These are phyloP conservation scores for Coregonus suidteri DNA, from an alignment of 2,797 vertebrate genomes.

Conservation along the genomic window DNA sequence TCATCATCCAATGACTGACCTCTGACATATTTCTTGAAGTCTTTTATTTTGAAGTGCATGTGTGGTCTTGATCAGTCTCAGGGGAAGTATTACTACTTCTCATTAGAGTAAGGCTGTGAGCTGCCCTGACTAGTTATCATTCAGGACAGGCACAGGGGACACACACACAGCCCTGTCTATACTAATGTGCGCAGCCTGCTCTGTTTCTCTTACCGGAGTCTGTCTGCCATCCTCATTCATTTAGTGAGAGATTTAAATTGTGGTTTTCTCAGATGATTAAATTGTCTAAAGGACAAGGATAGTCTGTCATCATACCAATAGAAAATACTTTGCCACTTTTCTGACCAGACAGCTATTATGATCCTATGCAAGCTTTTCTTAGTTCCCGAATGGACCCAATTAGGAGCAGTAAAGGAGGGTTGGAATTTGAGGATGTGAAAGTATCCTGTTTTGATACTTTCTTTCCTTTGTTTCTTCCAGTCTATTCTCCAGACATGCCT, in stretches of 20 bases:
- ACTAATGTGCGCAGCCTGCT: too few species aligned
- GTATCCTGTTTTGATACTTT: slow-evolving; percentile 7
- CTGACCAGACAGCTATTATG: neutral
- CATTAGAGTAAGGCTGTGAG: neutral
- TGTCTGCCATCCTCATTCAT: neutral
- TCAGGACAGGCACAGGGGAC: neutral
- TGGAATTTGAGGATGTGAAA: neutral
- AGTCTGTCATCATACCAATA: neutral
- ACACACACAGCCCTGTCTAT: neutral
- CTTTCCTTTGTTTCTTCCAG: slow-evolving; percentile 61
- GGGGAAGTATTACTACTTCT: neutral
- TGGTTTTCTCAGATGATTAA: neutral
- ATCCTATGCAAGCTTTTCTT: neutral
- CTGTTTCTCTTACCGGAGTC: neutral
- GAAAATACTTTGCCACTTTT: neutral
- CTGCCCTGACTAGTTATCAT: neutral
- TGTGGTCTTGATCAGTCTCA: too few species aligned
- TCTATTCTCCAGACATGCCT: slow-evolving; percentile 99
- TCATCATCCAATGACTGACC: neutral
- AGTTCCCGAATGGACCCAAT: neutral
- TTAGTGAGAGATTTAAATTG: neutral
- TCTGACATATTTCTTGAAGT: neutral
- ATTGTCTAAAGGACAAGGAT: neutral
- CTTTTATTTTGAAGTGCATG: neutral
- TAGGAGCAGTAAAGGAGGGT: neutral